Evolutionary conservation across 2,888 invertebrate species (phyloP), one percentile per base, ranked within the genome.

Genomic region (Amphiduros pacificus): DNA sequence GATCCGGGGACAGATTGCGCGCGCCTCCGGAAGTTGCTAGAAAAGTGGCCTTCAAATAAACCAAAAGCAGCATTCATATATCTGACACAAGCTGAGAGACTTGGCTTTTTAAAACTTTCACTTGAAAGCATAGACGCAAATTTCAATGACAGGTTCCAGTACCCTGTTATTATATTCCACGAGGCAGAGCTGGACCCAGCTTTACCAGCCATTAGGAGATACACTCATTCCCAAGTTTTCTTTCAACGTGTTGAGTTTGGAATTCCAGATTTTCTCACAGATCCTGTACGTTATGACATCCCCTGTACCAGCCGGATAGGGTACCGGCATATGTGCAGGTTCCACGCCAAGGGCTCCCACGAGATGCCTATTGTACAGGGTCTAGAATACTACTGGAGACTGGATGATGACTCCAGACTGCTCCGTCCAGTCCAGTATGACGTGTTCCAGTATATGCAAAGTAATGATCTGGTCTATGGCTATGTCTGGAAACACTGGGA

Each of bases 241-340:
- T 70, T 70, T 40, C 68, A 70, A 49, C 31, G 51, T 11, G 41
- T 70, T 11, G 28, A 31, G 1, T 65, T 70, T 27, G 26, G 24
- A 11, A 40, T 60, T 27, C 68, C 70, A n/a, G 41, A 49, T n/a
- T 66, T 70, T 29, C 14, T 70, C 4, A 29, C 40, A 9, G 36
- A 36, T 24, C 53, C 52, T 11, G 40, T 68, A 4, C 20, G 24
- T 5, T 27, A 24, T 20, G 44, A 60, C 29, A 62, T 62, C 26
- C 60, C 60, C 4, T 67, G 69, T 28, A 1, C 36, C 6, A 64
- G 65, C 32, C 11, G 20, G 6, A 56, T 71, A 5, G 48, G 62
- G 28, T 71, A 71, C 54, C 49, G 70, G 24, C 65, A 68, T 36
- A 71, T 71, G 71, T 71, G 71, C 44, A 61, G 70, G 11, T 71